Evolutionary conservation across 2,113 vertebrate genomes (phyloP).

Genomic region (Penelope pileata): DNA sequence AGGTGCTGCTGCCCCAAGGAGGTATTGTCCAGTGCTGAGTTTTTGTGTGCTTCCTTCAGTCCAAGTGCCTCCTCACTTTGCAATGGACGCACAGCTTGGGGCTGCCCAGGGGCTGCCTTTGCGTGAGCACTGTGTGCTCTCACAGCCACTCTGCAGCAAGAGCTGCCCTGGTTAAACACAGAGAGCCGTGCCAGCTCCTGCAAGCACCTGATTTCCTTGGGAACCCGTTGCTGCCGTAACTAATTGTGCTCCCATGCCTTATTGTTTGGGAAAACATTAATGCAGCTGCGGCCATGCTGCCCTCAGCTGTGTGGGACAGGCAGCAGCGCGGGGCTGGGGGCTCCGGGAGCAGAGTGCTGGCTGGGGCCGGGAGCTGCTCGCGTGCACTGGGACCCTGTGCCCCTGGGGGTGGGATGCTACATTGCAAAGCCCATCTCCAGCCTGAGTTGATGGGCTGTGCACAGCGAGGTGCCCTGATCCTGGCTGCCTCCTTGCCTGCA

Average conservation of each 20-base stretch:
- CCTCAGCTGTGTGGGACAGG: neutral
- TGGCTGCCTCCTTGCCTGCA: rapidly evolving
- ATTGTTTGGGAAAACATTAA: neutral
- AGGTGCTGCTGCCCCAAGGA: too few relatives aligned
- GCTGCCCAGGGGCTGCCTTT: neutral
- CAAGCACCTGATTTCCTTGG: neutral
- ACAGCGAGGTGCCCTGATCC: rapidly evolving
- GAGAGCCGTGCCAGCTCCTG: neutral
- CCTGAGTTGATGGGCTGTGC: neutral
- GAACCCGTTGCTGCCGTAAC: neutral
- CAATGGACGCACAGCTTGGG: neutral
- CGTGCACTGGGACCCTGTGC: neutral
- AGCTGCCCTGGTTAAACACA: neutral
- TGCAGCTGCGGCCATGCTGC: rapidly evolving
- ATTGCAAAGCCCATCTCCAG: rapidly evolving
- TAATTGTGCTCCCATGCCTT: neutral
- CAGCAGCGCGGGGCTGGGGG: rapidly evolving
- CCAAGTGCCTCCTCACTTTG: too few relatives aligned
- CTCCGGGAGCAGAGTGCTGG: too few relatives aligned
- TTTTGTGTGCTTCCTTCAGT: too few relatives aligned
- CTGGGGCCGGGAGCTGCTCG: too few relatives aligned
- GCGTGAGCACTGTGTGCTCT: rapidly evolving
- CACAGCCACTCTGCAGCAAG: rapidly evolving
- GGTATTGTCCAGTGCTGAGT: too few relatives aligned
- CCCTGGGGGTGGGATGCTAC: neutral